phyloP scores from a whole-genome alignment of 2,888 invertebrate genomes.

The Phytoseiulus persimilis region DNA sequence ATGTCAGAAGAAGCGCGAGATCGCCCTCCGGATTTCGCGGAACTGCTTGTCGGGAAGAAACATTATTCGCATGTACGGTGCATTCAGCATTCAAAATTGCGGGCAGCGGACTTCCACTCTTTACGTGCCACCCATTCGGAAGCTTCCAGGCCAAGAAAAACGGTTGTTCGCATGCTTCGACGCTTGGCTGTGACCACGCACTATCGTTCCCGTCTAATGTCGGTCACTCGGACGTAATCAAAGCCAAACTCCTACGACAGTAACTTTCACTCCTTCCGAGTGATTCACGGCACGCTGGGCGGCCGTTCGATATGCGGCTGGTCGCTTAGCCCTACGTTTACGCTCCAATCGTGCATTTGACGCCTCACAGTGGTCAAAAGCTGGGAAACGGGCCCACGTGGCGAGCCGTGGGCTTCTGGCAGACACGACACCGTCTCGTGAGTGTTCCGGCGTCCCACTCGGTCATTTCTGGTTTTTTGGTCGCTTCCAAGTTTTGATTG shows the following conservation, averaged over 20 bases:
- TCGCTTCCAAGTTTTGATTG: background rate
- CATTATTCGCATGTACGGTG: background rate
- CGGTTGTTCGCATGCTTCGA: background rate
- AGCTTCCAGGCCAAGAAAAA: background rate
- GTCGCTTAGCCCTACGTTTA: background rate
- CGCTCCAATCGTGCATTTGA: background rate
- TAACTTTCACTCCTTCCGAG: background rate
- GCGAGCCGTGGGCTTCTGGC: background rate
- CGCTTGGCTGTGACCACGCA: background rate
- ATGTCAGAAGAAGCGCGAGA: too few relatives aligned
- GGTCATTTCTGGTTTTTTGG: background rate
- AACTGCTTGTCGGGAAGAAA: too few relatives aligned
- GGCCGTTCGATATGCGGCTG: background rate
- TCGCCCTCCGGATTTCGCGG: too few relatives aligned
- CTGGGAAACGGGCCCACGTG: background rate
- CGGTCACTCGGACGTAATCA: conserved; percentile 5
- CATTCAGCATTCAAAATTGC: background rate
- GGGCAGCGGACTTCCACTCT: background rate
- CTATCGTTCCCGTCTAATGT: background rate
- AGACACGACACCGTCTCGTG: background rate
- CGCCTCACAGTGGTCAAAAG: background rate
- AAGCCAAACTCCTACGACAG: background rate
- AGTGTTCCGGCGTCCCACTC: background rate
- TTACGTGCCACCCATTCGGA: background rate
- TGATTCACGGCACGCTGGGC: background rate